phyloP scores from a whole-genome alignment of 2,888 invertebrate genomes.

The Phyllotreta cruciferae region DNA sequence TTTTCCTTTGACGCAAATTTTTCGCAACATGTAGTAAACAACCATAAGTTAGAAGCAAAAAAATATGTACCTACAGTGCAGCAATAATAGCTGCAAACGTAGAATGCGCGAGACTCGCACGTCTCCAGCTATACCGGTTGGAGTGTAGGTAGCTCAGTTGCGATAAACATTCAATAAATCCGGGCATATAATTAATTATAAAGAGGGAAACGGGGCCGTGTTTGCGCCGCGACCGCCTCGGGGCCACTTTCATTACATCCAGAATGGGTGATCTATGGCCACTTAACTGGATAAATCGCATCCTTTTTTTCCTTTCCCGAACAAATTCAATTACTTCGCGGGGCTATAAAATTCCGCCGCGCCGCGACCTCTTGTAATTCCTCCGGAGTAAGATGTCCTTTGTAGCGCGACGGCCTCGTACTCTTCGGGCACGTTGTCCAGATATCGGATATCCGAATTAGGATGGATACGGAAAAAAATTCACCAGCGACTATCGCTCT shows the following conservation, averaged over 20 bases:
- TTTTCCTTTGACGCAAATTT: too few species aligned
- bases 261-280: conserved; percentile 41
- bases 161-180: conserved; percentile 42
- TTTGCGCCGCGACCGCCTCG: neutral
- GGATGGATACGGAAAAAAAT: conserved; percentile 11
- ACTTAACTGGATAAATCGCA: conserved; percentile 40
- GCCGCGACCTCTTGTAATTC: conserved; percentile 5
- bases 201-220: conserved; percentile 43
- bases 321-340: conserved; percentile 35
- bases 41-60: too few species aligned
- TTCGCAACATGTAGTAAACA: too few species aligned
- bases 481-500: neutral
- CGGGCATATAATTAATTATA: conserved; percentile 44
- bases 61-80: too few species aligned
- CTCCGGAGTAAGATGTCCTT: too few species aligned
- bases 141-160: too few species aligned
- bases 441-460: conserved; percentile 7
- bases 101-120: too few species aligned
- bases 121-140: too few species aligned
- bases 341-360: conserved; percentile 9
- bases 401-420: too few species aligned
- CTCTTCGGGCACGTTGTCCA: neutral
- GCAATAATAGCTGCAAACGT: too few species aligned
- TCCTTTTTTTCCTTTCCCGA: conserved; percentile 24
- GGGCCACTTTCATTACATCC: conserved; percentile 37